These are phyloP conservation scores for Diachrysia chrysitis DNA, from an alignment of 2,888 invertebrate species.

Conservation along the genomic window DNA sequence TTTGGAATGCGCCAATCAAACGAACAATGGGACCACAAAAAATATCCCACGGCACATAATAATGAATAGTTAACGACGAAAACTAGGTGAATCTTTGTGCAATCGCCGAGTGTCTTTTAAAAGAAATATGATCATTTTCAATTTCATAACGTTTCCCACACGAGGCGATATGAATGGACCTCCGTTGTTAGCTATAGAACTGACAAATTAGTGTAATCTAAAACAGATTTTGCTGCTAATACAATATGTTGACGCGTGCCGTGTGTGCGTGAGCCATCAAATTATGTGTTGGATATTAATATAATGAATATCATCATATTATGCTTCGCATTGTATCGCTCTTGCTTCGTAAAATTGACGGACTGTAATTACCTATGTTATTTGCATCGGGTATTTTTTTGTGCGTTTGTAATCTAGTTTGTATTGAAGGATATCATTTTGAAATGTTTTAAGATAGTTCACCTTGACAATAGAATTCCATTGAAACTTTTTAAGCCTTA, in stretches of 20 bases:
- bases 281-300: slow-evolving; percentile 71
- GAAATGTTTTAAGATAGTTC: slow-evolving; percentile 10
- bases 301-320: slow-evolving; percentile 73
- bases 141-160: slow-evolving; percentile 89
- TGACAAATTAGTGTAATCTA: slow-evolving; percentile 88
- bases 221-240: slow-evolving; percentile 81
- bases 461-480: slow-evolving; percentile 27
- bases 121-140: slow-evolving; percentile 89
- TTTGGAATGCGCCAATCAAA: slow-evolving; percentile 85
- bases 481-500: slow-evolving; percentile 20
- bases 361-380: slow-evolving; percentile 50
- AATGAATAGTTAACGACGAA: slow-evolving; percentile 88
- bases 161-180: slow-evolving; percentile 79
- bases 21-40: slow-evolving; percentile 84
- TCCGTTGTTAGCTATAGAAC: slow-evolving; percentile 67
- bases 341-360: slow-evolving; percentile 54
- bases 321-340: slow-evolving; percentile 44
- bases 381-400: slow-evolving; percentile 55
- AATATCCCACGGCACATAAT: slow-evolving; percentile 87
- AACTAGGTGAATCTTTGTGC: slow-evolving; percentile 90
- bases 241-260: slow-evolving; percentile 72
- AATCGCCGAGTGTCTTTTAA: slow-evolving; percentile 86
- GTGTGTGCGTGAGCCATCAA: slow-evolving; percentile 71
- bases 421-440: slow-evolving; percentile 30
- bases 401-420: slow-evolving; percentile 43